Conservation (phyloP, 2,888 invertebrate genomes). For the Sturmia bella region DNA sequence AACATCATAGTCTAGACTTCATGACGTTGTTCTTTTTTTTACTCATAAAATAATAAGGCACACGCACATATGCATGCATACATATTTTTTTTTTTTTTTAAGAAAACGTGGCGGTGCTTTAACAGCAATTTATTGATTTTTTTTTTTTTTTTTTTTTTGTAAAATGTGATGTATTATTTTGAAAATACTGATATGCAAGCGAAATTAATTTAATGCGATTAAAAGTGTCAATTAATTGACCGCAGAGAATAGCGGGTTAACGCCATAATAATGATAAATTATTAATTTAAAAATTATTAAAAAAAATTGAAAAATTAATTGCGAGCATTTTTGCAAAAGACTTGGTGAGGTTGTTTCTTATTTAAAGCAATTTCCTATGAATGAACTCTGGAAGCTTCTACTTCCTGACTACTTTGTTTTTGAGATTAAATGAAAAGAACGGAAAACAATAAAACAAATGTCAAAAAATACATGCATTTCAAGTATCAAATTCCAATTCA, state of each 20-base stretch:
- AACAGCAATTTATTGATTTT: slow-evolving; percentile 48
- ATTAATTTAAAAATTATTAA: neutral
- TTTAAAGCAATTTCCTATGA: neutral
- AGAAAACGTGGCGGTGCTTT: slow-evolving; percentile 9
- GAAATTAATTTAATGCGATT: slow-evolving; percentile 27
- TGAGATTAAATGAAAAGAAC: too few relatives aligned
- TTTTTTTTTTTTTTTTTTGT: neutral
- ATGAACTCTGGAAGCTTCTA: slow-evolving; percentile 1
- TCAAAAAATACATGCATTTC: too few relatives aligned
- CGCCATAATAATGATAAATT: slow-evolving; percentile 46
- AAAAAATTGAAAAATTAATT: neutral
- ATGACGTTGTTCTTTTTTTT: slow-evolving; percentile 37
- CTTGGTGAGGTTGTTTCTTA: slow-evolving; percentile 25
- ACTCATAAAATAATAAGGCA: neutral
- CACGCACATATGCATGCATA: neutral
- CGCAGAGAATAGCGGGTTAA: slow-evolving; percentile 38
- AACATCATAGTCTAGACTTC: slow-evolving; percentile 55
- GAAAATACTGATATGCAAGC: slow-evolving; percentile 20
- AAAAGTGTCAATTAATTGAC: slow-evolving; percentile 46
- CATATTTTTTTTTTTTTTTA: too few relatives aligned
- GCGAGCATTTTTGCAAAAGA: neutral
- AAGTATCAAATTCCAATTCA: too few relatives aligned
- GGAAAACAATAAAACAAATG: too few relatives aligned
- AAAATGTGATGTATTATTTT: slow-evolving; percentile 5
- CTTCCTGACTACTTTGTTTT: too few relatives aligned